These are phyloP conservation scores for Tetramorium parvispinum DNA, from an alignment of 1,140 invertebrate species.

Conservation along the genomic window DNA sequence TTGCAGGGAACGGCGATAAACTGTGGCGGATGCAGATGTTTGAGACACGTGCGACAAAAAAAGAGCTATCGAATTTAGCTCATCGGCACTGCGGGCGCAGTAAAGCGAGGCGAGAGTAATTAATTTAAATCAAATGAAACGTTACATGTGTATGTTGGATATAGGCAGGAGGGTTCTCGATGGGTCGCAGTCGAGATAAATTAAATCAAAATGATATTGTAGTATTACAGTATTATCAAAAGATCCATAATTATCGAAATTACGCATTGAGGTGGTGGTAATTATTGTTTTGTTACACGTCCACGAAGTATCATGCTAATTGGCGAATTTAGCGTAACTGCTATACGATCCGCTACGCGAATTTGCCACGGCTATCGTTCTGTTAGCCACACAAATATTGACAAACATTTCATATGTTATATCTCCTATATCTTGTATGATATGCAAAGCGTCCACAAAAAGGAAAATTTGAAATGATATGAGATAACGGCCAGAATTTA, in stretches of 20 bases:
- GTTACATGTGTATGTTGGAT: background rate
- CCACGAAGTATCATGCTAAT: background rate
- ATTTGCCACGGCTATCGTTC: background rate
- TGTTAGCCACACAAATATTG: conserved; percentile 29
- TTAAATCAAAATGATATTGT: conserved; percentile 37
- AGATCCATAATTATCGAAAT: conserved; percentile 45
- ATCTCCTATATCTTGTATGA: background rate
- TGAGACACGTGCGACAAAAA: background rate
- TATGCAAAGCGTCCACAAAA: background rate
- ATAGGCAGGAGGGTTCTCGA: background rate
- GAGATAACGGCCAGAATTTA: background rate
- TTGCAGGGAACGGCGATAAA: background rate
- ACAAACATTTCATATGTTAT: background rate
- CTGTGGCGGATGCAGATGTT: conserved; percentile 1
- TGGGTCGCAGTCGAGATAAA: conserved; percentile 6
- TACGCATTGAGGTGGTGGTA: conserved; percentile 18
- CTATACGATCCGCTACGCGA: background rate
- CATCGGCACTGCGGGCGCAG: conserved; percentile 7
- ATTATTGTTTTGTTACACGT: conserved; percentile 17
- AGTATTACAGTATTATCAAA: conserved; percentile 13
- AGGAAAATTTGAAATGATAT: background rate
- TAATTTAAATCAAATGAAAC: conserved; percentile 49
- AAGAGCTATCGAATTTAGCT: conserved; percentile 20
- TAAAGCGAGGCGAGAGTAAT: conserved; percentile 31
- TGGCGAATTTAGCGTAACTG: conserved; percentile 21